Base-by-base conservation (phyloP, 2,797 vertebrate genomes). In the Clarias pachynema region DNA sequence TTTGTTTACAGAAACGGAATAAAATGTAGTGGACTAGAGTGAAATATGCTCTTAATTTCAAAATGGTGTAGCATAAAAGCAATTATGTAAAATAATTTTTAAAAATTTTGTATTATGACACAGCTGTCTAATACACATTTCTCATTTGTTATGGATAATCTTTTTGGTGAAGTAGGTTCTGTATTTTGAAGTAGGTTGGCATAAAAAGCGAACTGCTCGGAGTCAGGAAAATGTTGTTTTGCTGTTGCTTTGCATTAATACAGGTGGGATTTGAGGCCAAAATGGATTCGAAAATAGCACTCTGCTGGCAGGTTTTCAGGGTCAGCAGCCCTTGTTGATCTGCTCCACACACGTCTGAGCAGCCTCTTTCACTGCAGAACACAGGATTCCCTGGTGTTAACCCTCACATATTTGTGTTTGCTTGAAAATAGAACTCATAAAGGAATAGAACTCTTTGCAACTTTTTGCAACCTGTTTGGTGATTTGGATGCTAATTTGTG, bases 221-320 rank as follows among this genome's bases (percentile, higher is more conserved):
- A 18, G 24, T 53, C 2, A 53, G 70, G 24, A 49, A 72, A 44
- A 44, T 72, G n/a, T 44, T 24, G 69, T 37, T 44, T 70, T 70
- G 68, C 37, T 34, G 37, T 72, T 72, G 37, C 10, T 44, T 72
- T 72, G 34, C 34, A 72, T 72, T 44, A 72, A 72, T 44, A 22
- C 31, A 69, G 18, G 66, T 69, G 31, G 20, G 68, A 40, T 69
- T 34, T 49, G 24, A 15, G 10, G 22, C 12, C 40, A 72, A 72
- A 72, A 75, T 56, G 49, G 8, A 77, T 57, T 59, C 24, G 53
- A 34, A 29, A 57, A 75, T 56, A 20, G 26, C 16, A 57, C 16
- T 57, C 44, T 49, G 44, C 44, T 49, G 53, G 74, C 29, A 77
- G 29, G 57, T 77, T 59, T 77, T 57, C 74, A 75, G 22, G 20